phyloP scores from a whole-genome alignment of 2,113 vertebrate genomes.

The Acanthochromis polyacanthus region DNA sequence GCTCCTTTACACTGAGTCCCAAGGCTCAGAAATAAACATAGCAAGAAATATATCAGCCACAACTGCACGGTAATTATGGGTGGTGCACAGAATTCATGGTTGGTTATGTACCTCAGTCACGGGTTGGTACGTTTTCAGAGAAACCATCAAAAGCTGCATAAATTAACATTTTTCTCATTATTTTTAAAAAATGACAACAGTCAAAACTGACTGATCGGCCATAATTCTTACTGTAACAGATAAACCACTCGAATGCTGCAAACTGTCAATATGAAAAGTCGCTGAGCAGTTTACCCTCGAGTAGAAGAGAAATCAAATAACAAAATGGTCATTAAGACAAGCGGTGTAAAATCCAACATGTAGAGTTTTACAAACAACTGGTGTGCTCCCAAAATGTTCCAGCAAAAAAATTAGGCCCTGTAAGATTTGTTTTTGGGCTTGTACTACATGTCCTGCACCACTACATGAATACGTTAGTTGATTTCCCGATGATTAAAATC shows the following conservation, averaged over 20 bases:
- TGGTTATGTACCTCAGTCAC: not conserved
- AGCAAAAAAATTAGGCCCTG: no score
- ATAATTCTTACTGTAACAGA: not conserved
- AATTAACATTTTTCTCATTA: not conserved
- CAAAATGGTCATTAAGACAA: no score
- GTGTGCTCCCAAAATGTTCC: no score
- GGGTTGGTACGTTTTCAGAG: not conserved
- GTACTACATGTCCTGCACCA: no score
- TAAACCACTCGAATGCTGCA: not conserved
- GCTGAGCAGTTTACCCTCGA: not conserved
- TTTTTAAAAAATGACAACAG: not conserved
- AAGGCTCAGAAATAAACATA: conserved; percentile 19
- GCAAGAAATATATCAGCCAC: not conserved
- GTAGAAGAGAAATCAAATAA: no score
- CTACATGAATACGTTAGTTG: no score
- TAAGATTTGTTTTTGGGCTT: no score
- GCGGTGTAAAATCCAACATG: no score
- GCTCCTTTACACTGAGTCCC: no score
- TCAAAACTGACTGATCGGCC: not conserved
- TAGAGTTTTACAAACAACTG: no score
- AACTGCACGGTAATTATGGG: not conserved
- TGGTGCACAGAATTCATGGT: not conserved
- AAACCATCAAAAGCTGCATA: not conserved
- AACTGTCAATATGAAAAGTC: not conserved
- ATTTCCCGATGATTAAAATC: no score